Evolutionary conservation across 1,140 invertebrate genomes (phyloP), one percentile per base, ranked within the genome.

Genomic region (Lamellibrachia luymesi): DNA sequence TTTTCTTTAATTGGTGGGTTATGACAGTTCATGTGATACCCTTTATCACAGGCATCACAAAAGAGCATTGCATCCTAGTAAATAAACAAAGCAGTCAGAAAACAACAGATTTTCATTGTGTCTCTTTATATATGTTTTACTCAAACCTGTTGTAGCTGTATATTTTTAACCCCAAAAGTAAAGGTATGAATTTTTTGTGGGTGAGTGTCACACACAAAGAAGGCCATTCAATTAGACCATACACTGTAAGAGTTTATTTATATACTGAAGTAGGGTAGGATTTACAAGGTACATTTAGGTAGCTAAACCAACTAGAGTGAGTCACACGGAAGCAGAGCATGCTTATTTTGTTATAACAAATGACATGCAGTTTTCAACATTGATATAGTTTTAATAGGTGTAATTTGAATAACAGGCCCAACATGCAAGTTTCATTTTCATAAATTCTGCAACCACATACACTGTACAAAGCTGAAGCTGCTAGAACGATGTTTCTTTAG

Each of bases 11-110:
- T 93, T 90, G 94, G 94, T 8, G 97, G 97, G 25, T 95, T 93
- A 95, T 98, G 98, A 95, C 98, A 98, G 51, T 97, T 96, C 93
- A 97, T 97, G 96, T 98, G 98, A 95, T 98, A 98, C 22, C 98
- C 98, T 96, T 98, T 98, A 93, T 98, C 98, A 96, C 98, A 98
- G 51, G 97, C 97, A 95, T 97, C 97, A 96, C 98, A 98, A 90
- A 98, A 98, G 91, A 98, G 97, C 94, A 98, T 96, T 89, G 97
- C 96, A 93, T 97, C 97, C 97, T 98, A 96, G 94, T 96, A 96
- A 90, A 92, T 80, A 91, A 91, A 10, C 6, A 90, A 50, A 25
- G 1, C 90, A 38, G 90, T 90, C 49, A 90, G 25, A 6, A 90
- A 90, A 8, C 38, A 50, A 91, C 13, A 80, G 1, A 80, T 80